Base-by-base conservation (phyloP, 53 echinoderm and acorn worm species). In the Actinopyga echinites region DNA sequence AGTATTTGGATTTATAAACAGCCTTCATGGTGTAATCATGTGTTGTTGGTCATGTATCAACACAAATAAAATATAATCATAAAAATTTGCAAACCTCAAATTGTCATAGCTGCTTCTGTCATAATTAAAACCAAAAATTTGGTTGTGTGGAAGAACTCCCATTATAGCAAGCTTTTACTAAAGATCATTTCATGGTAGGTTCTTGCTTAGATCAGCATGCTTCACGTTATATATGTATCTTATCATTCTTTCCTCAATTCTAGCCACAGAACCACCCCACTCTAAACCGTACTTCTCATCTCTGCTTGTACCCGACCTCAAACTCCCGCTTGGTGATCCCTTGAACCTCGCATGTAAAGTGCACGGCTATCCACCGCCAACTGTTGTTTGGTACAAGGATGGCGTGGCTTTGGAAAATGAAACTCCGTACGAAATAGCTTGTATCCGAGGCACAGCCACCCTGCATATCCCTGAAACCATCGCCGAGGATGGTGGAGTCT, bases 331-430 rank as follows among this genome's bases (percentile, higher is more conserved):
- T 28, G 95, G 91, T 52, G 60, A 89, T 15, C 89, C 92, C 22
- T 58, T 82, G 25, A 52, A 65, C 45, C 73, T 91, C n/a, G 64
- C 60, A 17, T 96, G 97, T 35, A 54, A 74, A 63, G 78, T 92
- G 57, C 62, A 74, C 24, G 86, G 92, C 22, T 85, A 88, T 24
- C 77, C 82, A 5, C 74, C 71, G 43, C 88, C 94, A 13, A 89
- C 62, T 2, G 84, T 96, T n/a, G 87, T 85, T 25, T 96, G 97
- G 97, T 96, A 83, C 90, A 96, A 96, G 79, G 93, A 94, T 64
- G 84, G 83, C 49, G 85, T 79, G 26, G 71, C 83, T 15, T 77
- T 96, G 79, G 64, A 83, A 57, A 88, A 90, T 40, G 83, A 74
- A 38, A 65, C 85, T 19, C 90, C 89, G 25, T 94, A 92, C 15